Evolutionary conservation across 2,888 invertebrate species (phyloP).

Genomic region (Epirrita christyi): DNA sequence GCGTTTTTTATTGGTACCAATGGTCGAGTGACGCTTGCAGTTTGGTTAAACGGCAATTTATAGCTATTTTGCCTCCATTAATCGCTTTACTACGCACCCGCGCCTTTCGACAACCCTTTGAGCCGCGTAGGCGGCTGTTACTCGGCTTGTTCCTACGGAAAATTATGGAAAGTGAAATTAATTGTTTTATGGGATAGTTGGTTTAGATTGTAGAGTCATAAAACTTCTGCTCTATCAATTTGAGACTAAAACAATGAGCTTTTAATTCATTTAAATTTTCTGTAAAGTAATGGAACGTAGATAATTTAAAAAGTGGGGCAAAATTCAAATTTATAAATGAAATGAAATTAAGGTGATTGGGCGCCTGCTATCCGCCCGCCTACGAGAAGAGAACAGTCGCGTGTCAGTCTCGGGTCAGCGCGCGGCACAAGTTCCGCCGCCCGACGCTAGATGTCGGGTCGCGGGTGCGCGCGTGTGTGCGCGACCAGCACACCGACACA

Average conservation of each 20-base stretch:
- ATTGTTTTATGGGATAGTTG: slow-evolving; percentile 25
- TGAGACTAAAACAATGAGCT: background rate
- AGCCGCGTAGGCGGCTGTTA: slow-evolving; percentile 38
- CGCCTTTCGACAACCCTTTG: slow-evolving; percentile 70
- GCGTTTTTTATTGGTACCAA: slow-evolving; percentile 82
- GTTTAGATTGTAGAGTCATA: slow-evolving; percentile 3
- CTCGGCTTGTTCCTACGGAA: slow-evolving; percentile 23
- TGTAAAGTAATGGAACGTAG: background rate
- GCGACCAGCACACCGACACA: slow-evolving; percentile 67
- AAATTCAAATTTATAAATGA: background rate
- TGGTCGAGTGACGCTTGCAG: slow-evolving; percentile 82
- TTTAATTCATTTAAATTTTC: background rate
- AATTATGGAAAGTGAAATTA: slow-evolving; percentile 27
- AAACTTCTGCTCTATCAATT: background rate
- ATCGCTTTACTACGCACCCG: slow-evolving; percentile 83
- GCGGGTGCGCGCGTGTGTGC: slow-evolving; percentile 72
- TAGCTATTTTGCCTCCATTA: slow-evolving; percentile 84
- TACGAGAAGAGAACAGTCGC: slow-evolving; percentile 44
- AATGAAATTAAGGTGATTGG: slow-evolving; percentile 13
- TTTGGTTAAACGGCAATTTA: slow-evolving; percentile 85
- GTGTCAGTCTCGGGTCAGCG: slow-evolving; percentile 44
- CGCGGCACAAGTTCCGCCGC: slow-evolving; percentile 60
- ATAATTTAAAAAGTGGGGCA: background rate
- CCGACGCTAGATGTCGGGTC: slow-evolving; percentile 70
- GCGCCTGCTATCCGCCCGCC: slow-evolving; percentile 59